phyloP scores from a whole-genome alignment of 2,113 vertebrate genomes.

The Psophia crepitans region DNA sequence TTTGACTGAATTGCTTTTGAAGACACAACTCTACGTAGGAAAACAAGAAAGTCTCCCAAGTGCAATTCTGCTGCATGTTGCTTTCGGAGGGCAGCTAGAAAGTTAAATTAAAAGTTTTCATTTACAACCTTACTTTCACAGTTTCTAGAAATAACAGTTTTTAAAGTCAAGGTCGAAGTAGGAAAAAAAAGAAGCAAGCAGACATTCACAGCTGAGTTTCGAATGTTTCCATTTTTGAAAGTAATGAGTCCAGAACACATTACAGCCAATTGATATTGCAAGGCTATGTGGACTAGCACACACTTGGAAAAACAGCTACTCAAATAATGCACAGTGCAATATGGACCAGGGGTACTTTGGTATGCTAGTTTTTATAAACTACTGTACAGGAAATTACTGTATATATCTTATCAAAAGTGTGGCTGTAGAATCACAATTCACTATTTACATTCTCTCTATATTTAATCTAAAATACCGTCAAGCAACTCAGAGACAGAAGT shows the following conservation, averaged over 20 bases:
- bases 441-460: not conserved
- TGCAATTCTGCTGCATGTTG: conserved; percentile 92
- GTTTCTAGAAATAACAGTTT: not conserved
- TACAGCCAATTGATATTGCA: not conserved
- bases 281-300: not conserved
- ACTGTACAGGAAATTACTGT: not conserved
- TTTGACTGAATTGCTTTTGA: conserved; percentile 98
- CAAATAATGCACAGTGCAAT: not conserved
- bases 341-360: not conserved
- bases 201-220: not conserved
- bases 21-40: conserved; percentile 93
- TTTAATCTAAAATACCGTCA: not conserved
- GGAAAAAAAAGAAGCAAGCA: not conserved
- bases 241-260: not conserved
- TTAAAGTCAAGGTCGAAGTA: not conserved
- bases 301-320: not conserved
- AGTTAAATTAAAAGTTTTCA: not conserved
- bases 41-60: conserved; percentile 95
- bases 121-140: not conserved
- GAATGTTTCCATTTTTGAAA: not conserved
- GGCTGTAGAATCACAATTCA: not conserved
- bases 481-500: not conserved
- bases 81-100: conserved; percentile 81
- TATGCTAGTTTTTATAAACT: not conserved
- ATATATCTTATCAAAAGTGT: not conserved